Percentiles rank a stretch among this genome's conserved stretches.
Conservation (phyloP, 2,113 vertebrate species). For the Leptocoma aspasia region DNA sequence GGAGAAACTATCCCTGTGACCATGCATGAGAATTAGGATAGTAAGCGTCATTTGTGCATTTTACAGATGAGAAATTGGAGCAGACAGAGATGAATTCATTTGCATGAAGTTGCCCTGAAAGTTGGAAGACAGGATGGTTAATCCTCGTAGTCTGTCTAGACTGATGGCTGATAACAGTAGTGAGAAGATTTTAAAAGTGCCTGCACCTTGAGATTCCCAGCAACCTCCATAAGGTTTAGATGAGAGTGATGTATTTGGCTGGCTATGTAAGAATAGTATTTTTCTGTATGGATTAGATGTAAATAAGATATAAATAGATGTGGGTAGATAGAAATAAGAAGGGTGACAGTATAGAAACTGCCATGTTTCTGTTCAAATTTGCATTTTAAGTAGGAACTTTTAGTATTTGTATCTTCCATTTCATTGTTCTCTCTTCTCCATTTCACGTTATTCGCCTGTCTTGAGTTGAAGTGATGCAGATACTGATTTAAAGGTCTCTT, state of each 20-base stretch:
- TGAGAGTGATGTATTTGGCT: neutral
- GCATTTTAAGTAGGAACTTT: neutral
- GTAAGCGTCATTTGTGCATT: neutral
- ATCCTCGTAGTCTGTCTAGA: neutral
- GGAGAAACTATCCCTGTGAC: neutral
- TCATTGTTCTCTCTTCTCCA: neutral
- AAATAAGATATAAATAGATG: neutral
- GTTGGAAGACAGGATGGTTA: rapidly evolving
- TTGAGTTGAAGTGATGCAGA: neutral
- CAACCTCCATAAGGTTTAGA: neutral
- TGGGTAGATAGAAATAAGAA: neutral
- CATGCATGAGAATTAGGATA: neutral
- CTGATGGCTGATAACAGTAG: neutral
- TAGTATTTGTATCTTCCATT: neutral
- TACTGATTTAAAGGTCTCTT: constrained; percentile 9
- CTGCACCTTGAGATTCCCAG: neutral
- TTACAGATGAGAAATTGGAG: neutral
- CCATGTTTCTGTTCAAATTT: neutral
- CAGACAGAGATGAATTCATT: neutral
- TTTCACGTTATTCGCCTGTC: neutral
- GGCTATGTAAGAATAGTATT: neutral
- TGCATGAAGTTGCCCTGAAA: neutral
- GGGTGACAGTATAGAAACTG: neutral
- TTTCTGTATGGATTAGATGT: neutral
- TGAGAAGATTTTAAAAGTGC: neutral